Base-by-base conservation (phyloP, 2,113 vertebrate species). In the Marmota monax region DNA sequence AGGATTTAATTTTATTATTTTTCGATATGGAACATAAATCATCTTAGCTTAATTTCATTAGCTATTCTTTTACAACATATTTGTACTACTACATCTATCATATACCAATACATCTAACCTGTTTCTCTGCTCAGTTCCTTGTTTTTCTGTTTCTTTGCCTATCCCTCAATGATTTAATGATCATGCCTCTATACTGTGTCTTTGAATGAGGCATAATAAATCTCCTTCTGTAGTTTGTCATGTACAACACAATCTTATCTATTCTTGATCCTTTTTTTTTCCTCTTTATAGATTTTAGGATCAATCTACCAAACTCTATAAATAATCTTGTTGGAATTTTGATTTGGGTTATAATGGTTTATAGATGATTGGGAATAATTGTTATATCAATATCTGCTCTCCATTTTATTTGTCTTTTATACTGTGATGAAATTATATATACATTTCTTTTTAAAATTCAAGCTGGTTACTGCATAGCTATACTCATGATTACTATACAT, bases 1-100 rank as follows among this genome's bases (percentile, higher is more conserved):
- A 37, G 53, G 45, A 88, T 88, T 84, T 94, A 78, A 90, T 92
- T 93, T 87, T 84, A 88, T n/a, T 45, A 82, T 84, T 91, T 95
- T 76, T 23, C 5, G n/a, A 88, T 65, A 56, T 51, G 65, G 32
- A 88, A 48, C 48, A 67, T n/a, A 80, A 74, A 48, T 94, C 25
- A 16, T 76, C 94, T 88, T 84, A 83, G 67, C 27, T 58, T 84
- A 17, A 5, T 73, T 91, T 51, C 63, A 42, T 48, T 74, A 88
- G 34, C 67, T 73, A 79, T 13, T 94, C 39, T 79, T 94, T 85
- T 42, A 18, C 42, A 67, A 29, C 39, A 65, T 5, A 34, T 82
- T 65, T 67, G 22, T 77, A 82, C 29, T 78, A 48, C 22, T 42
- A 14, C 3, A 1, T 85, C 67, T 88, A 32, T 88, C 27, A 37